Conservation (phyloP, 1,140 invertebrate genomes). For the Batillaria attramentaria region DNA sequence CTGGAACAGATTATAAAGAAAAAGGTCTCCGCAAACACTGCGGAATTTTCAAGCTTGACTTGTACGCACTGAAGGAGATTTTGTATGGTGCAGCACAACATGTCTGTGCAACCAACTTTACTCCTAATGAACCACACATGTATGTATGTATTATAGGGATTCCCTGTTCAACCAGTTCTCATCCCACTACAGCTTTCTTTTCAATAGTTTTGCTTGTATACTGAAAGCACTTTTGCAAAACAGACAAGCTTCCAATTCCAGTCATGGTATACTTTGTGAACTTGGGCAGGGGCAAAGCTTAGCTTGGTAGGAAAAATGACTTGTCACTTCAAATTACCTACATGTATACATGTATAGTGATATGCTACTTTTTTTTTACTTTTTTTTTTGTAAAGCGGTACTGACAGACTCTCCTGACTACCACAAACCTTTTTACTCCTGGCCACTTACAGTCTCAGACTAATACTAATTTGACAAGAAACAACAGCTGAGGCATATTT, state of each 20-base stretch:
- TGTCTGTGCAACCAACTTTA: too few species aligned
- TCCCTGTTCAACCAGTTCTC: not conserved
- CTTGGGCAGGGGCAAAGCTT: not conserved
- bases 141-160: too few species aligned
- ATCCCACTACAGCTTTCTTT: not conserved
- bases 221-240: not conserved
- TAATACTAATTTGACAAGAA: not conserved
- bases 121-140: too few species aligned
- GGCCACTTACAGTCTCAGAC: not conserved
- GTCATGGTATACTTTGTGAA: not conserved
- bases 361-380: not conserved
- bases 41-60: too few species aligned
- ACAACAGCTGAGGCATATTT: not conserved
- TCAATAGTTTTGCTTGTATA: not conserved
- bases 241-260: not conserved
- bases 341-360: not conserved
- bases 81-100: conserved; percentile 6
- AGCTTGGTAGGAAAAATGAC: not conserved
- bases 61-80: not conserved
- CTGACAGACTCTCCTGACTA: not conserved
- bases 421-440: not conserved
- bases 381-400: not conserved
- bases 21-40: not conserved
- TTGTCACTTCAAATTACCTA: not conserved
- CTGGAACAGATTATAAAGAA: not conserved